These are phyloP conservation scores for Rhynchopsitta pachyrhyncha DNA, from an alignment of 2,113 vertebrate species.

Conservation along the genomic window DNA sequence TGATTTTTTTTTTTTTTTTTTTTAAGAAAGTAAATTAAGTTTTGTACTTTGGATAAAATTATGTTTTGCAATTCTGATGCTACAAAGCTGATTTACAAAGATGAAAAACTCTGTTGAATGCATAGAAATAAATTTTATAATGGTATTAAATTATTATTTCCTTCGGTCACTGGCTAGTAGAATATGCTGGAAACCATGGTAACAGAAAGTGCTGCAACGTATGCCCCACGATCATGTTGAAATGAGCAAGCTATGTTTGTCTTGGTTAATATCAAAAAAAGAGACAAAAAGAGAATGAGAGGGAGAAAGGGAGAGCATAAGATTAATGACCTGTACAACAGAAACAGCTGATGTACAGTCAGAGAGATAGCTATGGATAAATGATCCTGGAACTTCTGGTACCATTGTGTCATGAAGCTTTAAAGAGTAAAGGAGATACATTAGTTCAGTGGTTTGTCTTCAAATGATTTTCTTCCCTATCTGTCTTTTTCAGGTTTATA, in stretches of 20 bases:
- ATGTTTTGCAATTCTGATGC: not conserved
- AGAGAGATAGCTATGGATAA: not conserved
- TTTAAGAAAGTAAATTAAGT: slow-evolving; percentile 20
- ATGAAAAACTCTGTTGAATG: not conserved
- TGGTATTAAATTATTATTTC: not conserved
- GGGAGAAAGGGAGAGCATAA: not conserved
- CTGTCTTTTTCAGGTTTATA: slow-evolving; percentile 84
- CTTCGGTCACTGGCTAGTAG: not conserved
- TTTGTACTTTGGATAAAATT: not conserved
- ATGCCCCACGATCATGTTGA: not conserved
- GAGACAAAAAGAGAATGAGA: not conserved
- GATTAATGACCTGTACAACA: not conserved
- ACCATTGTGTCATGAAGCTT: not conserved
- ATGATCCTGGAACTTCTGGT: not conserved
- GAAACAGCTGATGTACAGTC: not conserved
- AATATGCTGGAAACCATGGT: slow-evolving; percentile 17
- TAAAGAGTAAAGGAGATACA: not conserved
- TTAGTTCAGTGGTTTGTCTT: not conserved
- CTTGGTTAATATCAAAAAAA: not conserved
- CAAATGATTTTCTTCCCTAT: not conserved
- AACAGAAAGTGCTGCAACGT: not conserved
- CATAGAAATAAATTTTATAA: not conserved
- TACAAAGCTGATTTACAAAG: slow-evolving; percentile 4
- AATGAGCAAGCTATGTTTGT: slow-evolving; percentile 1
- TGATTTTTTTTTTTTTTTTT: slow-evolving; percentile 33